phyloP scores from a whole-genome alignment of 2,797 vertebrate species.

The Glossophaga mutica region DNA sequence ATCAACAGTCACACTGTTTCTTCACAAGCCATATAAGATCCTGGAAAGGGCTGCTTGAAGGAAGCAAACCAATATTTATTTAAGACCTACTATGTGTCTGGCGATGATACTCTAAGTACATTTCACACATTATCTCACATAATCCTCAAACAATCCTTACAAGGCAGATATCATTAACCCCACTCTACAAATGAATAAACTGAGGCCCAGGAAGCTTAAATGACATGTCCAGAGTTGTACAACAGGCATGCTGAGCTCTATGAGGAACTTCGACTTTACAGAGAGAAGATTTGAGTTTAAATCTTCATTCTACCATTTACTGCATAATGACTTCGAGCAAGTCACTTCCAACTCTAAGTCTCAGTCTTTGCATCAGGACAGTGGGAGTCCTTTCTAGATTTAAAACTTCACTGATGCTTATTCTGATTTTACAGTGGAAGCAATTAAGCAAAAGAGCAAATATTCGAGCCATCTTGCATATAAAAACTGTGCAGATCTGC shows the following conservation, averaged over 20 bases:
- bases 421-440: not conserved
- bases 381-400: not conserved
- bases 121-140: not conserved
- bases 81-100: not conserved
- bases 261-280: not conserved
- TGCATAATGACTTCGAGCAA: not conserved
- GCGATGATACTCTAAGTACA: not conserved
- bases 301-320: not conserved
- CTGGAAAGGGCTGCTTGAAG: not conserved
- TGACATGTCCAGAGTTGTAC: not conserved
- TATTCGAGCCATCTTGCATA: not conserved
- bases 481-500: not conserved
- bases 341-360: not conserved
- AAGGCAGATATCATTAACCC: not conserved
- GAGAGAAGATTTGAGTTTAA: not conserved
- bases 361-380: not conserved
- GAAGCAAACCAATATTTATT: not conserved
- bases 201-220: not conserved
- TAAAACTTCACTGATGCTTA: not conserved
- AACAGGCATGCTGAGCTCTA: not conserved
- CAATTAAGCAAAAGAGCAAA: not conserved
- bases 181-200: not conserved
- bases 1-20: not conserved
- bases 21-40: not conserved
- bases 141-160: not conserved